These are phyloP conservation scores for Girardia tigrina DNA, from an alignment of 2,888 invertebrate species.

Conservation along the genomic window DNA sequence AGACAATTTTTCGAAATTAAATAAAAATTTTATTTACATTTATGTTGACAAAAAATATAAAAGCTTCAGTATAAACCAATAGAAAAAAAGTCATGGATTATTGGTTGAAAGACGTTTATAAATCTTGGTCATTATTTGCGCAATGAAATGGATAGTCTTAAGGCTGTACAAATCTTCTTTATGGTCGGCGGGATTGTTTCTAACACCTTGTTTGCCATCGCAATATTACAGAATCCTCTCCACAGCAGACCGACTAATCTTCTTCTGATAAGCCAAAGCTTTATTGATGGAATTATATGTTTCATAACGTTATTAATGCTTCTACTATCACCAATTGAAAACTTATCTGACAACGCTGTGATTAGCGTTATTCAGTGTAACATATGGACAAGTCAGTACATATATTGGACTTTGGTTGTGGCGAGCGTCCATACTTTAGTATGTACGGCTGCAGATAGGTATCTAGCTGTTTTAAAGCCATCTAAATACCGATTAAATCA, in stretches of 20 bases:
- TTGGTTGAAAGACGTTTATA: no score
- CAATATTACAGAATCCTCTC: background rate
- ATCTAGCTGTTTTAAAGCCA: background rate
- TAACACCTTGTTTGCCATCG: background rate
- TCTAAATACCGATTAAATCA: background rate
- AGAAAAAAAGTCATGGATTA: no score
- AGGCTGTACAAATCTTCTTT: no score
- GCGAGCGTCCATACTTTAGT: background rate
- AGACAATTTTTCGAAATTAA: no score
- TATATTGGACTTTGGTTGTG: background rate
- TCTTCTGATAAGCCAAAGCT: background rate
- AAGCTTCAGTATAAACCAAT: no score
- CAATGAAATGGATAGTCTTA: no score
- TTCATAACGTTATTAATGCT: background rate
- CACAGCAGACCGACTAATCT: background rate
- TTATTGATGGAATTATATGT: background rate
- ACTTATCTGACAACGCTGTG: background rate
- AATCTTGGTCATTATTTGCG: no score
- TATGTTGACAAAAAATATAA: no score
- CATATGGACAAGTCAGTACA: background rate
- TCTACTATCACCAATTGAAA: background rate
- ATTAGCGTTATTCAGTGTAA: background rate
- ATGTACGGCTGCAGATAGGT: constrained; percentile 2
- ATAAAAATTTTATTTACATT: no score
- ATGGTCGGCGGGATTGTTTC: background rate